These are phyloP conservation scores for Hypselothyrea guttata DNA, from an alignment of 2,888 invertebrate species.

Conservation along the genomic window DNA sequence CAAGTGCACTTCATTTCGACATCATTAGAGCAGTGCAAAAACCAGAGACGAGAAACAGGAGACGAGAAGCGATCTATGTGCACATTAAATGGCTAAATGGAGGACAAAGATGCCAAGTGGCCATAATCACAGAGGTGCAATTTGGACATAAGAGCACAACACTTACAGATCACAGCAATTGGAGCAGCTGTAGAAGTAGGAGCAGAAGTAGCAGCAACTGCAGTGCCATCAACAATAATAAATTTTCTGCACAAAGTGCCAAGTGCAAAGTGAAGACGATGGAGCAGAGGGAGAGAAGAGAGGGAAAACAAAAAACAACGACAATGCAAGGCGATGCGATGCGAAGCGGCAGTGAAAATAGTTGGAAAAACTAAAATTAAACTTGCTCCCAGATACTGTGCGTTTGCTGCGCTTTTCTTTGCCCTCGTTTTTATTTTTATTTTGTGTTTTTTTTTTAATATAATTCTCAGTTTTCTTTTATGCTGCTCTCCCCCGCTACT, in stretches of 20 bases:
- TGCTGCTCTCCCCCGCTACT: constrained; percentile 18
- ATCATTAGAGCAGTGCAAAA: constrained; percentile 51
- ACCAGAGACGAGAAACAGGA: constrained; percentile 10
- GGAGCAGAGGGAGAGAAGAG: too few relatives aligned
- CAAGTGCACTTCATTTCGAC: constrained; percentile 67
- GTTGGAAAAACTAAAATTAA: constrained; percentile 71
- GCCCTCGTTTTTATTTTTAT: too few relatives aligned
- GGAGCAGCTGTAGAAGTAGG: neutral
- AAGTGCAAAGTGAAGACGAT: constrained; percentile 60
- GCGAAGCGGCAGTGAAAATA: constrained; percentile 49
- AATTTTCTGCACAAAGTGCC: constrained; percentile 69
- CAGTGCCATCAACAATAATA: constrained; percentile 67
- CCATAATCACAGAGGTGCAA: constrained; percentile 77
- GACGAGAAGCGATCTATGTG: constrained; percentile 24
- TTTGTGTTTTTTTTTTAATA: neutral
- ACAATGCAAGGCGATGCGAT: constrained; percentile 19
- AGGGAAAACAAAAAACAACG: constrained; percentile 11
- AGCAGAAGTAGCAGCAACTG: constrained; percentile 19
- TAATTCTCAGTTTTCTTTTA: constrained; percentile 1
- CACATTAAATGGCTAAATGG: constrained; percentile 62
- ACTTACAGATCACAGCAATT: constrained; percentile 20
- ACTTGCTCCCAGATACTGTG: constrained; percentile 43
- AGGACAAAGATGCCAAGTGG: constrained; percentile 60
- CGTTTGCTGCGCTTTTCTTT: constrained; percentile 8
- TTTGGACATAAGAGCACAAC: constrained; percentile 53